phyloP scores from a whole-genome alignment of 2,113 vertebrate genomes.

The Ageneiosus marmoratus region DNA sequence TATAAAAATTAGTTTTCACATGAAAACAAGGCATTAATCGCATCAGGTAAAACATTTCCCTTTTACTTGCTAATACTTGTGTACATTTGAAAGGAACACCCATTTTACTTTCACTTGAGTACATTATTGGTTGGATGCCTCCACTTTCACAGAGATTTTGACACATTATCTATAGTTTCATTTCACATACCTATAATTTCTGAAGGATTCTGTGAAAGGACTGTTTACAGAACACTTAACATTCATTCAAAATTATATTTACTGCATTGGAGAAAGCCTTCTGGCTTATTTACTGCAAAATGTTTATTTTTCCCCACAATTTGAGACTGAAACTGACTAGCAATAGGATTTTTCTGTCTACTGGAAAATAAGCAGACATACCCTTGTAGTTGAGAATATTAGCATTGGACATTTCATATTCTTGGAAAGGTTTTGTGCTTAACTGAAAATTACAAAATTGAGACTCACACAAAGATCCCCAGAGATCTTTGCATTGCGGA shows the following conservation, averaged over 20 bases:
- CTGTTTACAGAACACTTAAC: constrained; percentile 9
- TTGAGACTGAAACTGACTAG: background rate
- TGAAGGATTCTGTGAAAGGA: background rate
- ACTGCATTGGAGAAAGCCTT: too few species aligned
- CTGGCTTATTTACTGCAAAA: background rate
- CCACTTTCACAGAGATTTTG: background rate
- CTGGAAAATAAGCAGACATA: background rate
- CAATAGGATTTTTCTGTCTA: background rate
- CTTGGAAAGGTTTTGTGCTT: constrained; percentile 5
- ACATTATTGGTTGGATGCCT: background rate
- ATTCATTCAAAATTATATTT: background rate
- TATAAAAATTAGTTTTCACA: background rate
- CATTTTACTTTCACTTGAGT: background rate
- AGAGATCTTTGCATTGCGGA: constrained; percentile 17
- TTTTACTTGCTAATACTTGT: background rate
- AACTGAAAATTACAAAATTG: constrained; percentile 37
- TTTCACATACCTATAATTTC: background rate
- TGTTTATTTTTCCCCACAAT: background rate
- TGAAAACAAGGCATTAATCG: background rate
- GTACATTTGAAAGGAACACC: background rate
- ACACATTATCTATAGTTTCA: background rate
- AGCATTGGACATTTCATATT: background rate
- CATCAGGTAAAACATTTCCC: background rate
- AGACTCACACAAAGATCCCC: constrained; percentile 35
- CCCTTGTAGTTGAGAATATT: background rate